Base-by-base conservation (phyloP, 2,797 vertebrate genomes). In the Gallirallus australis region DNA sequence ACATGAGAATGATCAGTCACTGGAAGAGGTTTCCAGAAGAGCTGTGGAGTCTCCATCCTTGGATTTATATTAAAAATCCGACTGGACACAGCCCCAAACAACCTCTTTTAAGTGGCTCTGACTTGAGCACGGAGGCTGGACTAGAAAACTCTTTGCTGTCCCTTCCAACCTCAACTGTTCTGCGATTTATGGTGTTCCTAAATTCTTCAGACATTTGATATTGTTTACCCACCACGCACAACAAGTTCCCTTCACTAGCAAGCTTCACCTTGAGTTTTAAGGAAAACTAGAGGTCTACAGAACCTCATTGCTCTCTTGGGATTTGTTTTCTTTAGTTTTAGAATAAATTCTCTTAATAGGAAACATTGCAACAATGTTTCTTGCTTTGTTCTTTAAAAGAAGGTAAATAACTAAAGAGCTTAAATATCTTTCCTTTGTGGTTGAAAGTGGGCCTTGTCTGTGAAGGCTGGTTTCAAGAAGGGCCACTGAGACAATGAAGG, bases 361-460 rank as follows among this genome's bases (percentile, higher is more conserved):
- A 82, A 75, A 45, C 60, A 52, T 85, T 71, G 63, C 50, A 69
- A 59, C 33, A 77, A 70, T 12, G 8, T 77, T 91, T 25, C 82
- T 93, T 87, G 31, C 66, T 93, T 93, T 93, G 61, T 79, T 89
- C n/a, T 48, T 47, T 83, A 6, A 45, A 86, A 84, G 7, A 52
- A 47, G 47, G 63, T 66, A 76, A 61, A 48, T 10, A 21, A 77
- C 68, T 75, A 30, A 90, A 18, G 82, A 81, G 28, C 40, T 82
- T 72, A 80, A 92, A 52, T 23, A 82, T 9, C 48, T 90, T 84
- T 65, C 57, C 15, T 94, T 94, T 82, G 33, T 25, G 27, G 63
- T 60, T 66, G 7, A 76, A 90, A 96, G 81, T 18, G 23, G 64
- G 64, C 45, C 50, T 86, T 50, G 9, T 71, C 48, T 64, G 45